phyloP scores from a whole-genome alignment of 2,888 invertebrate species.

The Dolichomitus sp. region DNA sequence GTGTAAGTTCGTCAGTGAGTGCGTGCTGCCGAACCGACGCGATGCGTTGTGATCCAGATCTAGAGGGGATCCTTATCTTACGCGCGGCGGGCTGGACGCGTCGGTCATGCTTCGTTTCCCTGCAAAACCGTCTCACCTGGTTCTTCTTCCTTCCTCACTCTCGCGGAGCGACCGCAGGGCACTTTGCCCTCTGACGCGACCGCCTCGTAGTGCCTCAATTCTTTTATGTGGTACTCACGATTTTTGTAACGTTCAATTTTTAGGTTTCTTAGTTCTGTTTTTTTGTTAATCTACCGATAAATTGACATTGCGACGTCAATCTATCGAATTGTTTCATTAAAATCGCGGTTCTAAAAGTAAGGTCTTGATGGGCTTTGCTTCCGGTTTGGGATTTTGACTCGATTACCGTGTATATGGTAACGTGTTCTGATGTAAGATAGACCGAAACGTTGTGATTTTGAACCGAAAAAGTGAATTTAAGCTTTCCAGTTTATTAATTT shows the following conservation, averaged over 20 bases:
- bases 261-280: background rate
- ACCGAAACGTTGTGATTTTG: too few species aligned
- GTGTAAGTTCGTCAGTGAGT: constrained; percentile 50
- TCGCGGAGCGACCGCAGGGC: constrained; percentile 23
- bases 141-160: constrained; percentile 73
- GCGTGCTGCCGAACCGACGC: constrained; percentile 75
- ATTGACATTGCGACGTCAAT: background rate
- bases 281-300: background rate
- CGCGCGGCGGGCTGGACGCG: constrained; percentile 75
- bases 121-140: constrained; percentile 84
- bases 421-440: too few species aligned
- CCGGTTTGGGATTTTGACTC: too few species aligned
- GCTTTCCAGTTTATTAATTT: too few species aligned
- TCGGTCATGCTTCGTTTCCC: constrained; percentile 83
- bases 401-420: too few species aligned
- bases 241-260: constrained; percentile 3
- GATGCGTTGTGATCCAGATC: constrained; percentile 84
- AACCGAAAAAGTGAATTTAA: too few species aligned
- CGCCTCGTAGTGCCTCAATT: background rate
- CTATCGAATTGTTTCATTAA: too few species aligned
- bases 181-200: constrained; percentile 55
- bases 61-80: constrained; percentile 83
- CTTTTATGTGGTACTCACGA: constrained; percentile 4
- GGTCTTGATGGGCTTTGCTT: too few species aligned
- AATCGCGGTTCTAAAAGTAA: too few species aligned